phyloP scores from a whole-genome alignment of 2,888 invertebrate genomes.

The Reticulitermes lucifugus region DNA sequence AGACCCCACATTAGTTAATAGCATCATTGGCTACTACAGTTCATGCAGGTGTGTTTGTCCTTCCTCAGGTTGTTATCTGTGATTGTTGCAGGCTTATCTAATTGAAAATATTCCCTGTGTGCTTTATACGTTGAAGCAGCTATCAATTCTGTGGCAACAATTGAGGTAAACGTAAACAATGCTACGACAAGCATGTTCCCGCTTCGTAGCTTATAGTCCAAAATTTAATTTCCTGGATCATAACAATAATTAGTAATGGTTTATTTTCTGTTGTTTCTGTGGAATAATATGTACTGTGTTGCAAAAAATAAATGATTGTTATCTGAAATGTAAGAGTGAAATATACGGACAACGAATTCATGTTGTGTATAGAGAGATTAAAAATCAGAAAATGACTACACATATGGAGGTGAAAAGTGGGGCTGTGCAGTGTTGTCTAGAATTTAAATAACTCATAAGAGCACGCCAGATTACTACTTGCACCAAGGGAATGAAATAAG shows the following conservation, averaged over 20 bases:
- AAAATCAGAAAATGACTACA: too few species aligned
- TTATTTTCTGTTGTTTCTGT: background rate
- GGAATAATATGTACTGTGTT: background rate
- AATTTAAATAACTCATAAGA: too few species aligned
- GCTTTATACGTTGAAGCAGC: background rate
- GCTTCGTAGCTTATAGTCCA: conserved; percentile 59
- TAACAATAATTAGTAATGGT: too few species aligned
- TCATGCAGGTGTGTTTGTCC: background rate
- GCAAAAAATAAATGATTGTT: background rate
- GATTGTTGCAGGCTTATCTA: conserved; percentile 36
- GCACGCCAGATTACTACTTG: too few species aligned
- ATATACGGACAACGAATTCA: background rate
- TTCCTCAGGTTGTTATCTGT: conserved; percentile 16
- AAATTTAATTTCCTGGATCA: conserved; percentile 62
- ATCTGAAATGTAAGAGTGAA: background rate
- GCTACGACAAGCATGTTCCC: conserved; percentile 56
- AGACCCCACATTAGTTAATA: conserved; percentile 6
- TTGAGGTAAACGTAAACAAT: conserved; percentile 33
- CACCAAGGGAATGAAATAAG: too few species aligned
- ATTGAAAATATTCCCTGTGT: conserved; percentile 42
- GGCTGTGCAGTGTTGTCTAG: too few species aligned
- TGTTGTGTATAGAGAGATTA: background rate
- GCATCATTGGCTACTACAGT: background rate
- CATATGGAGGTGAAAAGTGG: too few species aligned
- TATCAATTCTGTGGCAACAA: background rate